A percentile compares a stretch with the other conserved stretches of the same genome.
These are phyloP conservation scores for Leptopterna dolabrata DNA, from an alignment of 2,888 invertebrate genomes.

Conservation along the genomic window DNA sequence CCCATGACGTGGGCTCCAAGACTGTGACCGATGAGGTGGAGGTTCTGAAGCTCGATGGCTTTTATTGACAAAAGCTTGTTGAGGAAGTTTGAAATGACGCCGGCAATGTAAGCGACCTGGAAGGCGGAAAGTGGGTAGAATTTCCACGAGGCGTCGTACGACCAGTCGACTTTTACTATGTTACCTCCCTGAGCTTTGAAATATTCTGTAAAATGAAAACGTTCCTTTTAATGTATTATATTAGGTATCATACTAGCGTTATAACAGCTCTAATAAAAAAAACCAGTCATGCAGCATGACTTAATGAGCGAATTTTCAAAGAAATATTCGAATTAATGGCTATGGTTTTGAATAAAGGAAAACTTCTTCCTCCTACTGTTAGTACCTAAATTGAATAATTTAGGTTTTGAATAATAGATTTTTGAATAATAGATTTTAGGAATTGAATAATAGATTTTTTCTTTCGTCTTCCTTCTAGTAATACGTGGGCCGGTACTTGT, in stretches of 20 bases:
- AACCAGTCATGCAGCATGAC: too few relatives aligned
- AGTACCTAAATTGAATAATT: too few relatives aligned
- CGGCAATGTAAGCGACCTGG: slow-evolving; percentile 30
- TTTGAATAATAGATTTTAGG: background rate
- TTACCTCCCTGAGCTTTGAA: slow-evolving; percentile 68
- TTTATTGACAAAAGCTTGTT: background rate
- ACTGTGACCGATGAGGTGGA: slow-evolving; percentile 56
- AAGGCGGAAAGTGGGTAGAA: slow-evolving; percentile 40
- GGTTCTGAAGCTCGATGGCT: background rate
- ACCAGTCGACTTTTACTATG: slow-evolving; percentile 69
- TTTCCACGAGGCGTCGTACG: slow-evolving; percentile 61
- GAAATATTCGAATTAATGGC: too few relatives aligned
- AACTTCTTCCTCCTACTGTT: too few relatives aligned
- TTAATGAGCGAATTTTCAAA: too few relatives aligned
- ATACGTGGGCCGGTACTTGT: too few relatives aligned
- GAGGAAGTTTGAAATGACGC: slow-evolving; percentile 34
- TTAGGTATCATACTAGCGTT: too few relatives aligned
- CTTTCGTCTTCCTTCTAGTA: too few relatives aligned
- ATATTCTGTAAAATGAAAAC: slow-evolving; percentile 65
- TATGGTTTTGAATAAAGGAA: too few relatives aligned
- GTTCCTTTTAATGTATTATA: too few relatives aligned
- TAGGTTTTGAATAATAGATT: background rate
- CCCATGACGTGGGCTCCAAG: slow-evolving; percentile 57
- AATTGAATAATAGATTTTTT: background rate
- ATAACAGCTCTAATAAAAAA: too few relatives aligned